These are phyloP conservation scores for Phaetusa simplex DNA, from an alignment of 2,113 vertebrate species.

Conservation along the genomic window DNA sequence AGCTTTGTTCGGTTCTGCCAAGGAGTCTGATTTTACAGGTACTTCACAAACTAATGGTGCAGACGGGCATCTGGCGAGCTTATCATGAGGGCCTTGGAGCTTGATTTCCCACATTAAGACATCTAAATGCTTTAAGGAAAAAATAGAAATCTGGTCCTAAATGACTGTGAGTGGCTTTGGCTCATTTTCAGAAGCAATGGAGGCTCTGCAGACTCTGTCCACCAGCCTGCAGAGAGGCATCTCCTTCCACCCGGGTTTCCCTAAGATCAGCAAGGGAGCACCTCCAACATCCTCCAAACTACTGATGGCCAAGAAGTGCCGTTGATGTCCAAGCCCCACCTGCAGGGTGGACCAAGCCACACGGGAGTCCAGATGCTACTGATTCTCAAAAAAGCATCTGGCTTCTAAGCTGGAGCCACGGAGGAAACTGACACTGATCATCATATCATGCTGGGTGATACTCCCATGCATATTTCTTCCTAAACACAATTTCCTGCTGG, in stretches of 20 bases:
- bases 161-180: neutral
- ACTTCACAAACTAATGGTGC: neutral
- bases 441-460: neutral
- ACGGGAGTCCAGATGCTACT: neutral
- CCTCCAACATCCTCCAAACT: neutral
- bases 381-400: neutral
- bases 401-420: neutral
- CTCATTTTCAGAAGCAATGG: neutral
- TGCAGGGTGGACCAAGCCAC: neutral
- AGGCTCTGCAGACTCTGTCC: neutral
- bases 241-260: neutral
- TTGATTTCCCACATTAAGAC: neutral
- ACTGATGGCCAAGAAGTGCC: neutral
- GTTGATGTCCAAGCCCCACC: neutral
- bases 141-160: neutral
- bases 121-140: neutral
- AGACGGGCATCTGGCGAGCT: neutral
- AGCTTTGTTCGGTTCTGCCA: neutral
- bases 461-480: neutral
- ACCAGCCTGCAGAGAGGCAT: neutral
- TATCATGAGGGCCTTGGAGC: neutral
- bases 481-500: neutral
- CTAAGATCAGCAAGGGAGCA: accelerated
- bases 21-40: neutral
- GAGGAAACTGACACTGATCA: neutral